Evolutionary conservation across 2,888 invertebrate genomes (phyloP).

Genomic region (Phanerotoma sp.): DNA sequence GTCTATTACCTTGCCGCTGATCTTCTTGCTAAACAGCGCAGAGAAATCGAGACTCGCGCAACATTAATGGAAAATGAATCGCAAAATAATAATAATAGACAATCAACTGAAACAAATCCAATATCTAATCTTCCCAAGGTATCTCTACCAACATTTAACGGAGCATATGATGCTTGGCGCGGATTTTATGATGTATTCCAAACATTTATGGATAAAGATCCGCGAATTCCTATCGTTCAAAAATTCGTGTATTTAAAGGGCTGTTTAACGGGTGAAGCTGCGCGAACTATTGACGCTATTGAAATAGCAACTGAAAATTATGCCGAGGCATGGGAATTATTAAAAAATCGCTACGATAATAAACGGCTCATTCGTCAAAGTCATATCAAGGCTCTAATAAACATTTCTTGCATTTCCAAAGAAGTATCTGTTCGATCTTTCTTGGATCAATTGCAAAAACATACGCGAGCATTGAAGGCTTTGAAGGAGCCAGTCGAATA

Average conservation of each 20-base stretch:
- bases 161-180: conserved; percentile 21
- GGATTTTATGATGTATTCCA: conserved; percentile 26
- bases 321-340: conserved; percentile 24
- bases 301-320: conserved; percentile 24
- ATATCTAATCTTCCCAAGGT: conserved; percentile 16
- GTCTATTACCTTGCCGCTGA: no score
- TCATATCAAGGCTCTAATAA: conserved; percentile 20
- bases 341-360: conserved; percentile 25
- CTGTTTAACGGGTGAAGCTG: conserved; percentile 20
- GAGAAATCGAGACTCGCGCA: no score
- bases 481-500: conserved; percentile 15
- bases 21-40: no score
- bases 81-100: no score
- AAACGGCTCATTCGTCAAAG: conserved; percentile 1
- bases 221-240: conserved; percentile 8
- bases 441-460: background rate
- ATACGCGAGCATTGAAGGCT: conserved; percentile 14
- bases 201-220: conserved; percentile 25
- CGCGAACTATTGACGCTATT: conserved; percentile 22
- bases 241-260: conserved; percentile 24
- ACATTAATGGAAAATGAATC: background rate
- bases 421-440: conserved; percentile 9
- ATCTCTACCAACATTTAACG: conserved; percentile 25
- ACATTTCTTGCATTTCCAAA: conserved; percentile 6
- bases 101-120: background rate